These are phyloP conservation scores for Hydriomena furcata DNA, from an alignment of 2,888 invertebrate genomes.

Conservation along the genomic window DNA sequence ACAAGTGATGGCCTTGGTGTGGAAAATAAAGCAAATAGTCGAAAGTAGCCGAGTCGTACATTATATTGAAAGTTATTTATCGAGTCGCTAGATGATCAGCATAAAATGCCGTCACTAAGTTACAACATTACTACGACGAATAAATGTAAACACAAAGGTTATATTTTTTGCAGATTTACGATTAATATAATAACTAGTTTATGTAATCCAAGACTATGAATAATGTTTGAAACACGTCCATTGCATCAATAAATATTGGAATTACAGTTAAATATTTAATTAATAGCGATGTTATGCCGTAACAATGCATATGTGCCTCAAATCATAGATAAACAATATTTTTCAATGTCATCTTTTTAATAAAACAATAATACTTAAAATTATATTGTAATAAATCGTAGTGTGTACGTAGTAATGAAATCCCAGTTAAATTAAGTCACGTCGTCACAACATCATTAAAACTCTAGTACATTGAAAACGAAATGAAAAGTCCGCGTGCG, in stretches of 20 bases:
- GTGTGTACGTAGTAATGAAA: constrained; percentile 36
- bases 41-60: constrained; percentile 46
- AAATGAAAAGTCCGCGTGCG: neutral
- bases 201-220: constrained; percentile 60
- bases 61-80: constrained; percentile 57
- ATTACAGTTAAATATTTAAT: constrained; percentile 57
- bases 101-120: constrained; percentile 67
- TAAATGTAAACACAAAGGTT: constrained; percentile 67
- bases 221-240: constrained; percentile 69
- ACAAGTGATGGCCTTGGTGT: constrained; percentile 77
- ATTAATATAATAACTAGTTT: constrained; percentile 55
- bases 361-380: constrained; percentile 35
- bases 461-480: too few relatives aligned
- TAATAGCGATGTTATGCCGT: constrained; percentile 53
- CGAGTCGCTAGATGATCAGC: constrained; percentile 65
- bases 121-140: constrained; percentile 57
- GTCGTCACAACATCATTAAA: constrained; percentile 31
- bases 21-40: constrained; percentile 60
- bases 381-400: constrained; percentile 48
- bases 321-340: constrained; percentile 67
- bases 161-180: constrained; percentile 81
- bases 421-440: constrained; percentile 39
- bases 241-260: constrained; percentile 56
- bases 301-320: constrained; percentile 73
- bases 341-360: constrained; percentile 64